Percentiles rank a stretch among this genome's conserved stretches.
phyloP scores from a whole-genome alignment of 2,888 invertebrate genomes.

The Epistrophella euchroma region DNA sequence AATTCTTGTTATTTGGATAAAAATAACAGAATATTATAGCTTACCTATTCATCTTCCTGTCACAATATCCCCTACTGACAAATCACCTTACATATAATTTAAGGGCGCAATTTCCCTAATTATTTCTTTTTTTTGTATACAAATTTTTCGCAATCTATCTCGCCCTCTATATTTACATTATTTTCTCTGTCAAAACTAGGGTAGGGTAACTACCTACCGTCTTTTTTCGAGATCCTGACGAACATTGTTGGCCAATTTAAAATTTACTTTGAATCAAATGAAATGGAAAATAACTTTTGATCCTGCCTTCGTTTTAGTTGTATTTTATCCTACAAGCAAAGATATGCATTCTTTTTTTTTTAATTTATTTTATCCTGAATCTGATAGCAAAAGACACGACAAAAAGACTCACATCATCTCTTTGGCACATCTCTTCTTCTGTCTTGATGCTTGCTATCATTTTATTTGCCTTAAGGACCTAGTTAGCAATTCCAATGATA shows the following conservation, averaged over 20 bases:
- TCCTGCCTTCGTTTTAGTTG: conserved; percentile 9
- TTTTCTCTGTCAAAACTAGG: background rate
- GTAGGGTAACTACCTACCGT: background rate
- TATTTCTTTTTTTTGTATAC: conserved; percentile 38
- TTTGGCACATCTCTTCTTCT: background rate
- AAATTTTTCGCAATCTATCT: conserved; percentile 38
- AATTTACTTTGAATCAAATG: conserved; percentile 59
- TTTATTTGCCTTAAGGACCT: conserved; percentile 72
- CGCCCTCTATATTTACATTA: background rate
- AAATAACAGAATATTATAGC: background rate
- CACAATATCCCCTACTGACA: conserved; percentile 36
- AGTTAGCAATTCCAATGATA: conserved; percentile 74
- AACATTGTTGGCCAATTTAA: conserved; percentile 63
- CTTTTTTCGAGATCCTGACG: background rate
- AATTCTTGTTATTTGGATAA: background rate
- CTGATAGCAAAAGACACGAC: conserved; percentile 38
- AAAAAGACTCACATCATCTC: background rate
- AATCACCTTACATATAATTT: conserved; percentile 61
- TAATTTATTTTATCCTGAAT: conserved; percentile 8
- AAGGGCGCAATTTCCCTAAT: conserved; percentile 59
- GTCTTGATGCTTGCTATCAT: conserved; percentile 48
- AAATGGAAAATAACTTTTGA: conserved; percentile 63
- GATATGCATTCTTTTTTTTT: background rate
- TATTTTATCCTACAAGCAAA: background rate
- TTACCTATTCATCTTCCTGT: conserved; percentile 1